Conservation (phyloP, 1,140 invertebrate species). For the Anagrus nilaparvatae region DNA sequence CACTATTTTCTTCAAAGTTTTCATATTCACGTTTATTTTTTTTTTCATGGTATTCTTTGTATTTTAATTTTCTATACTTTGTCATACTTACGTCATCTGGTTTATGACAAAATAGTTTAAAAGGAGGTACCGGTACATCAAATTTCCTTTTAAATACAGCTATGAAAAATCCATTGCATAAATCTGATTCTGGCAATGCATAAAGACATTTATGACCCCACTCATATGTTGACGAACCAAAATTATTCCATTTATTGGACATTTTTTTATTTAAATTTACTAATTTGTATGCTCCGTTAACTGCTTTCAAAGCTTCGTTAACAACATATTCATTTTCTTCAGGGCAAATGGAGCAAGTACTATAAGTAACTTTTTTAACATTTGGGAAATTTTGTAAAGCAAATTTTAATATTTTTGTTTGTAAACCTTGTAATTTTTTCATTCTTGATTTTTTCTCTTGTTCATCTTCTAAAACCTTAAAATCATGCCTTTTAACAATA, state of each 20-base stretch:
- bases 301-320: constrained; percentile 47
- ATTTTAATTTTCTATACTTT: too few relatives aligned
- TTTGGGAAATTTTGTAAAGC: constrained; percentile 74
- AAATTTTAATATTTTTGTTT: constrained; percentile 74
- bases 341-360: constrained; percentile 82
- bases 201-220: constrained; percentile 67
- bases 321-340: constrained; percentile 92
- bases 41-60: too few relatives aligned
- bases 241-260: constrained; percentile 55
- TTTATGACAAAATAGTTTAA: too few relatives aligned
- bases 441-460: too few relatives aligned
- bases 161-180: constrained; percentile 90
- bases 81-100: too few relatives aligned
- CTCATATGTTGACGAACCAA: constrained; percentile 54
- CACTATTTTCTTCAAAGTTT: too few relatives aligned
- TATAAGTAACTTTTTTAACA: constrained; percentile 82
- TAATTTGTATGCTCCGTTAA: constrained; percentile 51
- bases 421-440: constrained; percentile 64
- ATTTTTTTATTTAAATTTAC: constrained; percentile 49
- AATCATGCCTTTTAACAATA: constrained; percentile 30
- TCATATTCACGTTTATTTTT: too few relatives aligned
- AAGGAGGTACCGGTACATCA: too few relatives aligned
- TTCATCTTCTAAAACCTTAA: constrained; percentile 26
- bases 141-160: constrained; percentile 67
- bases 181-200: constrained; percentile 59